Conservation (phyloP, 2,113 vertebrate species). For the Smithornis capensis region DNA sequence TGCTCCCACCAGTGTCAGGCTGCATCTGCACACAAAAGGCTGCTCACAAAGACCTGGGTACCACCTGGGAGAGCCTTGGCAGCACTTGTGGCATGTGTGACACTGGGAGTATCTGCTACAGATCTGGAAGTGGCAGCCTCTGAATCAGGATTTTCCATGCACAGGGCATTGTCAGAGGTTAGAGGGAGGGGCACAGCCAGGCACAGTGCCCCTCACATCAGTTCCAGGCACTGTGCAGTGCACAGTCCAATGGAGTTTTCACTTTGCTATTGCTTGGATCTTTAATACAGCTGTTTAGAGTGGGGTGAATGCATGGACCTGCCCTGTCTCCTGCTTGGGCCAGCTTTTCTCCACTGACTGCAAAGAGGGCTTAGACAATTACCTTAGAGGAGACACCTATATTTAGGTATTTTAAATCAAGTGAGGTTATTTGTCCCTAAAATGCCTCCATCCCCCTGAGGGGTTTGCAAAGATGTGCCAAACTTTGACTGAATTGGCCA, state of each 20-base stretch:
- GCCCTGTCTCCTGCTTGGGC: not conserved
- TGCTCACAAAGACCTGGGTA: not conserved
- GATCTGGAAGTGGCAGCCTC: not conserved
- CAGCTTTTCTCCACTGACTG: not conserved
- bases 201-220: not conserved
- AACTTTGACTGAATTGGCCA: not conserved
- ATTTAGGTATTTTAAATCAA: not conserved
- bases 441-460: not conserved
- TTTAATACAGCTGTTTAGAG: not conserved
- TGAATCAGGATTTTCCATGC: not conserved
- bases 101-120: not conserved
- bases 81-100: not conserved
- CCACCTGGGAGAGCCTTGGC: not conserved
- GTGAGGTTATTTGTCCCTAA: not conserved
- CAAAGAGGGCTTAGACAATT: not conserved
- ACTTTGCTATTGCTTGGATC: not conserved
- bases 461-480: not conserved
- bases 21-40: not conserved
- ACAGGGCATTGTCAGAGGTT: not conserved
- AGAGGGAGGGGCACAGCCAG: not conserved
- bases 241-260: not conserved
- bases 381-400: not conserved
- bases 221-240: not conserved
- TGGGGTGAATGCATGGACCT: not conserved
- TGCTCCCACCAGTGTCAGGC: not conserved